A percentile compares a stretch with the other conserved stretches of the same genome.
Evolutionary conservation across 2,888 invertebrate species (phyloP).

Genomic region (Chydorus sphaericus): DNA sequence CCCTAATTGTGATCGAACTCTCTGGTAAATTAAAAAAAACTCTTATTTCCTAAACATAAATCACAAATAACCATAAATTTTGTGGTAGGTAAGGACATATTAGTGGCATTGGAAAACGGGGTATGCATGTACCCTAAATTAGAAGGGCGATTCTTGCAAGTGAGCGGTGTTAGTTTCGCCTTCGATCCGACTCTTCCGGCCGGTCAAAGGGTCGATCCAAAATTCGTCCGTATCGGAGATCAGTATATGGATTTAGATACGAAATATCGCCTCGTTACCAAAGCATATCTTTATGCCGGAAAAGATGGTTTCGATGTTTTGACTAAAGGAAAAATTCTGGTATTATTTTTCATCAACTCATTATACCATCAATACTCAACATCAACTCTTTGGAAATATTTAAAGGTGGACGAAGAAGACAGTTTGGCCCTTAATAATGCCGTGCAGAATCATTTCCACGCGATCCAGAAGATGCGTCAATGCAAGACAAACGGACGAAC

Average conservation of each 20-base stretch:
- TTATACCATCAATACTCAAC: background rate
- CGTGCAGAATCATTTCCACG: slow-evolving; percentile 77
- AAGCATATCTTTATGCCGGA: slow-evolving; percentile 62
- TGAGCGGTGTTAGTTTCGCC: slow-evolving; percentile 53
- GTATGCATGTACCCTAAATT: slow-evolving; percentile 72
- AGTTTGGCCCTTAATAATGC: slow-evolving; percentile 70
- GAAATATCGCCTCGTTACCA: slow-evolving; percentile 60
- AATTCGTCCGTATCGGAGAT: slow-evolving; percentile 66
- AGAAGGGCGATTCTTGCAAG: slow-evolving; percentile 78
- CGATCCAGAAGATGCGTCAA: slow-evolving; percentile 60
- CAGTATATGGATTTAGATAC: slow-evolving; percentile 58
- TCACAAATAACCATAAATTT: background rate
- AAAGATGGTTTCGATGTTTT: slow-evolving; percentile 76
- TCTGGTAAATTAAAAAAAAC: slow-evolving; percentile 35
- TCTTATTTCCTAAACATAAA: background rate
- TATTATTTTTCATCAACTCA: slow-evolving; percentile 25
- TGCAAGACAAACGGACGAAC: slow-evolving; percentile 14
- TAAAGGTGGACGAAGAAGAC: slow-evolving; percentile 65
- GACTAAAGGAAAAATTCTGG: slow-evolving; percentile 54
- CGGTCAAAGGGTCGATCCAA: slow-evolving; percentile 50
- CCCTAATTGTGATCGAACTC: slow-evolving; percentile 57
- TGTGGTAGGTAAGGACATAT: slow-evolving; percentile 41
- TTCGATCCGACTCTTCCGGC: slow-evolving; percentile 54
- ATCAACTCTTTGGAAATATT: slow-evolving; percentile 13
- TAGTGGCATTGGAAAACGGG: slow-evolving; percentile 64